Conservation (phyloP, 1,140 invertebrate genomes). For the Palaemon carinicauda region DNA sequence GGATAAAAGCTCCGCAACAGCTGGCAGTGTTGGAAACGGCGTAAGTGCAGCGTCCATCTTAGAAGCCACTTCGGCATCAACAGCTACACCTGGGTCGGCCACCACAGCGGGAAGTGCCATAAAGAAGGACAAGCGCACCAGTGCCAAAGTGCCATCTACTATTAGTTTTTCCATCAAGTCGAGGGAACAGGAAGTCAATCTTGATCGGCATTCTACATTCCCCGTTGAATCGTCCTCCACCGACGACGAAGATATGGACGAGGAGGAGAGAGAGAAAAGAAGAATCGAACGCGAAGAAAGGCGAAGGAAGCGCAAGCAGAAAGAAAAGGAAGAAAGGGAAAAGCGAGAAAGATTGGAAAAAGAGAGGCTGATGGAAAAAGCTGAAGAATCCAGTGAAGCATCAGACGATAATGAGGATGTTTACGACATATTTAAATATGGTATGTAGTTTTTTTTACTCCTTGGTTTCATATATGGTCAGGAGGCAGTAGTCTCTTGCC, state of each 20-base stretch:
- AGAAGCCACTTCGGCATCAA: neutral
- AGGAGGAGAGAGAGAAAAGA: slow-evolving; percentile 52
- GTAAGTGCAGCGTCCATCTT: too few species aligned
- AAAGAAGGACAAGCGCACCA: neutral
- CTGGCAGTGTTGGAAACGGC: too few species aligned
- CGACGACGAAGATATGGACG: slow-evolving; percentile 60
- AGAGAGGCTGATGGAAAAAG: slow-evolving; percentile 34
- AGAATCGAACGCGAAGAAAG: slow-evolving; percentile 39
- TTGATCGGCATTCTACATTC: slow-evolving; percentile 61
- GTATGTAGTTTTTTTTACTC: slow-evolving; percentile 13
- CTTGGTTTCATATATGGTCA: neutral
- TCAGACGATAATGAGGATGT: slow-evolving; percentile 58
- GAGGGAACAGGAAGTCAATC: slow-evolving; percentile 63
- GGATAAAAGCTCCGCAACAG: neutral
- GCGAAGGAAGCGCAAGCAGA: slow-evolving; percentile 42
- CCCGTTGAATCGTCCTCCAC: slow-evolving; percentile 63
- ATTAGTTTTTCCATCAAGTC: slow-evolving; percentile 66
- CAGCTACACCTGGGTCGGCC: slow-evolving; percentile 28
- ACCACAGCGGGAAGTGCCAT: neutral
- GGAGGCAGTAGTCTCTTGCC: too few species aligned
- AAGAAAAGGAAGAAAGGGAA: slow-evolving; percentile 49
- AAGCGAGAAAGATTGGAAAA: slow-evolving; percentile 26
- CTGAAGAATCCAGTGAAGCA: slow-evolving; percentile 55
- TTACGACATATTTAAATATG: slow-evolving; percentile 59
- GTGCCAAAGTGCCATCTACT: slow-evolving; percentile 40